phyloP scores from a whole-genome alignment of 1,140 invertebrate species.

The Drosophila bocqueti region DNA sequence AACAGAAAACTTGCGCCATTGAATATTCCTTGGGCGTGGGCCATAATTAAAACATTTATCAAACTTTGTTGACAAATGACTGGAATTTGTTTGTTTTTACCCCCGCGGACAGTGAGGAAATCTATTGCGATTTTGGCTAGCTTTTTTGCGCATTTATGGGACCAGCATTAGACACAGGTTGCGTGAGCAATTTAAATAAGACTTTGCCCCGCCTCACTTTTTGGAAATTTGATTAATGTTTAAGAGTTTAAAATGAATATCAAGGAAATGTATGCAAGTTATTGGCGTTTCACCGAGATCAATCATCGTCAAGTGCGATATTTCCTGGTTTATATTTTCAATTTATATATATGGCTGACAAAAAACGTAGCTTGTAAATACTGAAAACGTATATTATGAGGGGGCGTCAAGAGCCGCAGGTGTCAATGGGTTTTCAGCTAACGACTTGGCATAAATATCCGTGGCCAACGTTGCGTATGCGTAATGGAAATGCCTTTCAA shows the following conservation, averaged over 20 bases:
- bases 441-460: slow-evolving; percentile 33
- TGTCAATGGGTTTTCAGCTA: slow-evolving; percentile 32
- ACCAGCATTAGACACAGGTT: slow-evolving; percentile 30
- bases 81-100: slow-evolving; percentile 40
- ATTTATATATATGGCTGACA: slow-evolving; percentile 7
- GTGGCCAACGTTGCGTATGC: slow-evolving; percentile 15
- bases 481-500: slow-evolving; percentile 16
- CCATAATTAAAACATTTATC: slow-evolving; percentile 64
- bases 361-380: slow-evolving; percentile 6
- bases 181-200: slow-evolving; percentile 35
- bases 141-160: slow-evolving; percentile 28
- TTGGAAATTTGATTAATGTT: slow-evolving; percentile 18
- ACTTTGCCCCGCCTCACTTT: neutral
- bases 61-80: slow-evolving; percentile 55
- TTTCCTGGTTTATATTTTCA: slow-evolving; percentile 12
- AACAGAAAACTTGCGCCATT: slow-evolving; percentile 24
- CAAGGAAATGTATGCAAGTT: slow-evolving; percentile 3
- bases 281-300: slow-evolving; percentile 2
- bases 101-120: neutral
- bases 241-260: neutral
- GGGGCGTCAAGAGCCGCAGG: slow-evolving; percentile 25
- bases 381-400: slow-evolving; percentile 16
- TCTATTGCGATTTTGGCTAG: slow-evolving; percentile 20
- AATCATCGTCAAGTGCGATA: slow-evolving; percentile 25
- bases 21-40: slow-evolving; percentile 21